Evolutionary conservation across 1,140 invertebrate genomes (phyloP), one percentile per base, ranked within the genome.

Genomic region (Meloidogyne hapla): DNA sequence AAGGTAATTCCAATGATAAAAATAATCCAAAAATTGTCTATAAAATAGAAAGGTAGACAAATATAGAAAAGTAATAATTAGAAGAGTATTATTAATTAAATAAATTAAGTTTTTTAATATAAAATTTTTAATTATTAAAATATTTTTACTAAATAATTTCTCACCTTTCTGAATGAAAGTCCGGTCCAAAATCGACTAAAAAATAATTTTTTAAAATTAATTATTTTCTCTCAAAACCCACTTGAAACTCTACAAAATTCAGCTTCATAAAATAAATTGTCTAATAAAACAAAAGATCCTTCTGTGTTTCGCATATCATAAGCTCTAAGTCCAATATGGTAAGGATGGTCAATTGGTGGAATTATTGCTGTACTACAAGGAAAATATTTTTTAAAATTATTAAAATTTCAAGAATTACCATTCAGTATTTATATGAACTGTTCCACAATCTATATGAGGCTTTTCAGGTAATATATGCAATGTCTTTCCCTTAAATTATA

Each of bases 261-360:
- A 26, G 84, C 84, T 38, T 80, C 80, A 70, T 85, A 85, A 45
- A 83, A 63, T 66, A 85, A 87, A 72, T 87, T 85, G 69, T 85
- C 84, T 21, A 85, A 26, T 81, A 85, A 87, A 3, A 85, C 83
- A 74, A 85, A 85, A 5, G 83, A 78, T 48, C 84, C 84, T 15
- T 85, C 85, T 1, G 77, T 69, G 65, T 85, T 80, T 13, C 64
- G 45, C 25, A 85, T 86, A 66, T 84, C 84, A 48, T 81, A 84
- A 15, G 84, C 84, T 40, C 85, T 78, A 56, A 86, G 79, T 45
- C 74, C 84, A 12, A 85, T 63, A 69, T 80, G 77, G 65, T 81
- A 84, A 38, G 84, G 84, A 25, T 69, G 74, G 9, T 84, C 79
- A 15, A 80, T 21, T 18, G 85, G 80, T 9, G 83, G 79, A 69